Conservation (phyloP, 2,797 vertebrate genomes). For the Amniataba percoides region DNA sequence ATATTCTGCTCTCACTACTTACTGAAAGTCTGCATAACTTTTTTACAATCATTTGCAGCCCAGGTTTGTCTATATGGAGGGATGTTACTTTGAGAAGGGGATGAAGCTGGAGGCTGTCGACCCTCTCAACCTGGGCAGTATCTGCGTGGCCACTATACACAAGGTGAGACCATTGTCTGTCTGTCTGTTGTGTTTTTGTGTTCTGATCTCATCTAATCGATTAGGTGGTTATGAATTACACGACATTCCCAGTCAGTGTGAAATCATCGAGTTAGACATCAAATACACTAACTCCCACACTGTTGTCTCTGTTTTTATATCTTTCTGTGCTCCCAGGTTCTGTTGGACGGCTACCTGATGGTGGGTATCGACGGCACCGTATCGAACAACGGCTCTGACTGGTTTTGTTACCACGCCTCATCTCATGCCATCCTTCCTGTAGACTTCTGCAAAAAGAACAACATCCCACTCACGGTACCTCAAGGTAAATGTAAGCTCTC, state of each 20-base stretch:
- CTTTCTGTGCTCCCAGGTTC: constrained; percentile 81
- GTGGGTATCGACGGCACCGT: constrained; percentile 90
- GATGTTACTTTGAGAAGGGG: constrained; percentile 91
- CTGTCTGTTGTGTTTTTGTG: not conserved
- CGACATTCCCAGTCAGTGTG: not conserved
- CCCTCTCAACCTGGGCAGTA: constrained; percentile 94
- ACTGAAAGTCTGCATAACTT: not conserved
- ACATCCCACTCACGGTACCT: constrained; percentile 88
- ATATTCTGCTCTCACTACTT: not conserved
- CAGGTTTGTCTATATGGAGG: constrained; percentile 91
- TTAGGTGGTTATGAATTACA: not conserved
- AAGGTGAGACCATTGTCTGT: constrained; percentile 82
- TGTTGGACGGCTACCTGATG: constrained; percentile 95
- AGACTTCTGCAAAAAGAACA: constrained; percentile 91
- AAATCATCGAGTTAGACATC: not conserved
- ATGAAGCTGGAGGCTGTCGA: constrained; percentile 98
- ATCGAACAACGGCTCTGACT: constrained; percentile 87
- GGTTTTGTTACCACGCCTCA: constrained; percentile 96
- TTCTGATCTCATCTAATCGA: too few species aligned
- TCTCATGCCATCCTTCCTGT: constrained; percentile 92
- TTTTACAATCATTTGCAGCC: constrained; percentile 80
- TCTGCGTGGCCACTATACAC: constrained; percentile 93
- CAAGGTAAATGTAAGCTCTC: constrained; percentile 66
- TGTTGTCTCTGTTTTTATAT: fast-evolving
- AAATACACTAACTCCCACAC: not conserved